Evolutionary conservation across 2,888 invertebrate genomes (phyloP), one percentile per base, ranked within the genome.

Genomic region (Apotomis capreana): DNA sequence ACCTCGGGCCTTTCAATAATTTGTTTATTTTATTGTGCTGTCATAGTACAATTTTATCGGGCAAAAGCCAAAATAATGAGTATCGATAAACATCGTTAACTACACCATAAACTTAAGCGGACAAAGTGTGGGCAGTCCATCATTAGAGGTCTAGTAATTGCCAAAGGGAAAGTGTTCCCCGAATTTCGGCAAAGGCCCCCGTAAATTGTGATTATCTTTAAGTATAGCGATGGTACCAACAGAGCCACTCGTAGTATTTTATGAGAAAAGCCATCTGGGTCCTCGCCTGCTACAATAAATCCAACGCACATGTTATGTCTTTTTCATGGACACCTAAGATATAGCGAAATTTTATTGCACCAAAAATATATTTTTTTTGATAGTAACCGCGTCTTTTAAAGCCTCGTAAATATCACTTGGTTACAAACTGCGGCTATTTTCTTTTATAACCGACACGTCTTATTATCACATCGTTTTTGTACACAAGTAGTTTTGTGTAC

Each of bases 161-260:
- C 87, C 5, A 82, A 84, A 85, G 84, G 85, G 82, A 87, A 88
- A 88, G 83, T 86, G 85, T 88, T 87, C 82, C 83, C 83, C 81
- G 84, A 90, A 87, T 84, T 86, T 82, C 78, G 78, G 78, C 80
- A 83, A 86, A 87, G 85, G 88, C 85, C 82, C 83, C 87, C 86
- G 92, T 92, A 93, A 93, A 92, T 93, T 90, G 89, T 91, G 91
- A 92, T 93, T 92, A 93, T 90, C 90, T 91, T 89, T 89, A 89
- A 92, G 91, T 90, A 90, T 83, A 86, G 83, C 86, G 84, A 84
- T 84, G 87, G 83, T 88, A 88, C 87, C 85, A 87, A 86, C 87
- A 88, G 87, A 87, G 86, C 89, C 89, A 89, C 91, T 92, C 88
- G 84, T 87, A 84, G 87, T 91, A 90, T 92, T 92, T 92, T 92